Conservation (phyloP, 2,113 vertebrate genomes). For the Corythaeola cristata region DNA sequence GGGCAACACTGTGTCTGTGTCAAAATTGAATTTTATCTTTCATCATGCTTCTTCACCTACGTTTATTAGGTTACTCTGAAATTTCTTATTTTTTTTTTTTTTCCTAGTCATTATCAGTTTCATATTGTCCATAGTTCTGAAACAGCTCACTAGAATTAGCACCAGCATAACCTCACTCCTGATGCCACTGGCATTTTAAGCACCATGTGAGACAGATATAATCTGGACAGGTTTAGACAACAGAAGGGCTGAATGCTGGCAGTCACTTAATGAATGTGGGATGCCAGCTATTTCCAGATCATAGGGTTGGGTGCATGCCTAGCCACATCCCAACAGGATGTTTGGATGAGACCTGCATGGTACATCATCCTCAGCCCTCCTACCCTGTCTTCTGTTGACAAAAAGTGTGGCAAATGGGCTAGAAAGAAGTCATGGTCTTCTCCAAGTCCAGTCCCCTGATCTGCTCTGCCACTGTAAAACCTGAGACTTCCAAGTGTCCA, state of each 20-base stretch:
- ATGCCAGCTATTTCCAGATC: constrained; percentile 4
- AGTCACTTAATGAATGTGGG: background rate
- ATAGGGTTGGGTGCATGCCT: background rate
- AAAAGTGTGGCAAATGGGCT: background rate
- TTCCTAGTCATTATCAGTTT: background rate
- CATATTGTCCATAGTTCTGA: background rate
- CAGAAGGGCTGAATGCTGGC: constrained; percentile 30
- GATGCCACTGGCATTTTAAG: background rate
- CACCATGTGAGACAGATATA: background rate
- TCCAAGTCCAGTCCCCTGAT: background rate
- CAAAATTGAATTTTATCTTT: background rate
- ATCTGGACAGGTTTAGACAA: background rate
- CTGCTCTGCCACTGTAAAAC: background rate
- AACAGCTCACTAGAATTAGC: background rate
- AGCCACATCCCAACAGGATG: background rate
- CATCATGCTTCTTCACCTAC: background rate
- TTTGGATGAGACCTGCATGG: background rate
- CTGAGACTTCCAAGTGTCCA: background rate
- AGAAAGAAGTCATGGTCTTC: background rate
- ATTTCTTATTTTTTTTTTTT: background rate
- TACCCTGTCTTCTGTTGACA: background rate
- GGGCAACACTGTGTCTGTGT: background rate
- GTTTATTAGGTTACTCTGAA: background rate
- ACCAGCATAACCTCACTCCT: background rate
- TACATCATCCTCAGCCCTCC: background rate